These are phyloP conservation scores for Antennarius striatus DNA, from an alignment of 2,113 vertebrate genomes.

Conservation along the genomic window DNA sequence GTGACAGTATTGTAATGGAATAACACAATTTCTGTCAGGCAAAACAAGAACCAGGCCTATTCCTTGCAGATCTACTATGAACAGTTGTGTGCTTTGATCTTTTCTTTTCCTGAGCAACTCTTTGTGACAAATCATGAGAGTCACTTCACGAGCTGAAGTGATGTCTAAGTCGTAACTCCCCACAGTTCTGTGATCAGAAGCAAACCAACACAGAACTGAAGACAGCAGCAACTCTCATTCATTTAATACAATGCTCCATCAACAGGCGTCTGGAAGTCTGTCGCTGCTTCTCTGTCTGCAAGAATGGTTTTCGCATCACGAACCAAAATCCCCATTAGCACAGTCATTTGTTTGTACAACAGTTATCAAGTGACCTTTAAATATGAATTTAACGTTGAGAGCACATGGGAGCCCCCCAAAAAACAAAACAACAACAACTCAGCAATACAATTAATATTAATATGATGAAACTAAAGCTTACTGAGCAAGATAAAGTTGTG, in stretches of 20 bases:
- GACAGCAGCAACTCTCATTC: conserved; percentile 38
- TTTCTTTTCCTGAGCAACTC: too few relatives aligned
- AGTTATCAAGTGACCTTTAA: conserved; percentile 35
- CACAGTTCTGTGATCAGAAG: conserved; percentile 5
- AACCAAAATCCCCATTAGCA: conserved; percentile 16
- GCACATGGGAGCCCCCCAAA: not conserved
- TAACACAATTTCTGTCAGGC: not conserved
- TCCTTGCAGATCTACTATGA: too few relatives aligned
- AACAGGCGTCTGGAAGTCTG: conserved; percentile 21
- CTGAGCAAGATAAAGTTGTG: too few relatives aligned
- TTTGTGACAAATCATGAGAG: not conserved
- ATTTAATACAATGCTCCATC: conserved; percentile 16
- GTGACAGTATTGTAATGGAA: not conserved
- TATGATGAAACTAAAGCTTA: too few relatives aligned
- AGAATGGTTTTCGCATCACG: conserved; percentile 28
- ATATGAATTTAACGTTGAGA: conserved; percentile 21
- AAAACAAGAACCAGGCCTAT: not conserved
- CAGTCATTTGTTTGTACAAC: conserved; percentile 27
- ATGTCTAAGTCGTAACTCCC: not conserved
- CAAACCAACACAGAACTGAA: conserved; percentile 21
- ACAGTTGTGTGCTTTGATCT: too few relatives aligned
- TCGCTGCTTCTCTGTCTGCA: conserved; percentile 18
- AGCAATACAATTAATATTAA: too few relatives aligned
- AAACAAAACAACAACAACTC: too few relatives aligned
- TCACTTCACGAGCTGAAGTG: conserved; percentile 7